Percentiles rank a stretch among this genome's conserved stretches.
Evolutionary conservation across 2,888 invertebrate species (phyloP).

Genomic region (Schizotus pectinicornis): DNA sequence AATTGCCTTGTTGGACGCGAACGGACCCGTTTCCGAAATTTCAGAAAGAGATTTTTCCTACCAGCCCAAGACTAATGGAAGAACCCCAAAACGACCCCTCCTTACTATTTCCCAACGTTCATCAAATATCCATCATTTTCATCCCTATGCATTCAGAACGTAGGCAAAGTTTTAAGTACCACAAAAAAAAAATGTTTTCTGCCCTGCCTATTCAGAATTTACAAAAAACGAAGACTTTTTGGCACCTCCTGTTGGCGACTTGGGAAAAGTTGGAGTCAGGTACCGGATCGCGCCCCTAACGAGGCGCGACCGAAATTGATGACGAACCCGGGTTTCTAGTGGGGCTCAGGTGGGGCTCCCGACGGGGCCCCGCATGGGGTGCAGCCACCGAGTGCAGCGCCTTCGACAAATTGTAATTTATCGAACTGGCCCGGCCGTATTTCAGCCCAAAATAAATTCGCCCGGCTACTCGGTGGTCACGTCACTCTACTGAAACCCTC

Average conservation of each 20-base stretch:
- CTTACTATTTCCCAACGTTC: background rate
- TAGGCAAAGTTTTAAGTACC: no score
- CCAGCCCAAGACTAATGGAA: background rate
- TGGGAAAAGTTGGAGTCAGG: slow-evolving; percentile 31
- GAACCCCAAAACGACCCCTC: no score
- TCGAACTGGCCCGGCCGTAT: slow-evolving; percentile 44
- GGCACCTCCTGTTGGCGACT: background rate
- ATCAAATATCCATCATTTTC: no score
- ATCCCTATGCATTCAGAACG: no score
- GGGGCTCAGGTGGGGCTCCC: slow-evolving; percentile 48
- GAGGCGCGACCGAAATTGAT: slow-evolving; percentile 49
- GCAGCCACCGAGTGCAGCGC: slow-evolving; percentile 52
- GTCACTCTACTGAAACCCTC: slow-evolving; percentile 40
- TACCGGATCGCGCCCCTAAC: no score
- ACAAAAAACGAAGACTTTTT: no score
- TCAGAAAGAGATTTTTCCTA: no score
- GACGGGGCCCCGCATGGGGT: slow-evolving; percentile 54
- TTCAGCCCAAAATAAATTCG: slow-evolving; percentile 37
- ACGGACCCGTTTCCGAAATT: no score
- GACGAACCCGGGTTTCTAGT: slow-evolving; percentile 36
- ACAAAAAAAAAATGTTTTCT: no score
- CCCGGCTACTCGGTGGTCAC: slow-evolving; percentile 43
- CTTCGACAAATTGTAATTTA: slow-evolving; percentile 61
- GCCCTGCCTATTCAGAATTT: no score
- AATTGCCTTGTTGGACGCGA: no score